phyloP scores from a whole-genome alignment of 2,888 invertebrate genomes.

The Homarus gammarus region DNA sequence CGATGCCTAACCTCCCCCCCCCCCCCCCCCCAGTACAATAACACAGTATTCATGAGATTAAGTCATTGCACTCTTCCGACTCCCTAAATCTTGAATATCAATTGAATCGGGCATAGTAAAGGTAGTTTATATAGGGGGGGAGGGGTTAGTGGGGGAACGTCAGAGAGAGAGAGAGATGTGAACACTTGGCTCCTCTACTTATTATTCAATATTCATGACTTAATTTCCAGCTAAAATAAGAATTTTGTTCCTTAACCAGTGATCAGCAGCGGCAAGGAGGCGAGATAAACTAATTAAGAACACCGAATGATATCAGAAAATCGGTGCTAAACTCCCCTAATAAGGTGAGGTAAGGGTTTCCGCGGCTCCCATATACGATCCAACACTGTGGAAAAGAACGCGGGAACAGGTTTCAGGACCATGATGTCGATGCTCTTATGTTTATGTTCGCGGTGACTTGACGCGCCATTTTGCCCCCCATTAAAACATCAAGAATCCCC shows the following conservation, averaged over 20 bases:
- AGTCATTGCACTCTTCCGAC: too few species aligned
- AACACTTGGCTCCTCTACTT: background rate
- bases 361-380: background rate
- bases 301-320: constrained; percentile 22
- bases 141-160: too few species aligned
- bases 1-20: too few species aligned
- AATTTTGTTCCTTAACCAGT: constrained; percentile 17
- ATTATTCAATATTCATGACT: constrained; percentile 26
- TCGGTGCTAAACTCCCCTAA: background rate
- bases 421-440: background rate
- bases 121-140: too few species aligned
- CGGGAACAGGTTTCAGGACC: background rate
- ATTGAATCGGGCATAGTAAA: too few species aligned
- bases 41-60: too few species aligned
- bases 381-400: background rate
- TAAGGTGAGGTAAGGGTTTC: background rate
- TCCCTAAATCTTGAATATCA: too few species aligned
- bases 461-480: background rate
- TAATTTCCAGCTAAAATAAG: constrained; percentile 14
- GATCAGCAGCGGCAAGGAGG: constrained; percentile 20
- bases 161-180: too few species aligned
- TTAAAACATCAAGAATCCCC: constrained; percentile 21
- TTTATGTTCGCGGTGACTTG: background rate
- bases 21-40: too few species aligned
- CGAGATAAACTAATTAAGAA: constrained; percentile 47